Evolutionary conservation across 2,888 invertebrate genomes (phyloP), one percentile per base, ranked within the genome.

Genomic region (Drosophila borborema): DNA sequence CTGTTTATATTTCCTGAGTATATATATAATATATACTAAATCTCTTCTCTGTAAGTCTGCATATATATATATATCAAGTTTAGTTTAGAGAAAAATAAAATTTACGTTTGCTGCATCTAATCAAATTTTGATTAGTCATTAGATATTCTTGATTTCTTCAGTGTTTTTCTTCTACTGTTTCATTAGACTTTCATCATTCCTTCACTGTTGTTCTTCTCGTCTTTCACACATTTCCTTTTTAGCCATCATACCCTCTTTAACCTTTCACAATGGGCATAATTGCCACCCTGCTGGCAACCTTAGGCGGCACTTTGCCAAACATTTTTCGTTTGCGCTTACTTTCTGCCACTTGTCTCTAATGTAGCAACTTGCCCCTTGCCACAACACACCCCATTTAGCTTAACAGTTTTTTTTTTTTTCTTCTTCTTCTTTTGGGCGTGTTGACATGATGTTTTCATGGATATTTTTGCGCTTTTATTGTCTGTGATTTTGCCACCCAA

Each of bases 381-480:
- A 40, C 69, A 31, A 18, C 64, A 55, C 48, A 51, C 48, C 49
- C 58, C 18, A 48, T 36, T 54, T 41, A 54, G 31, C 51, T 40
- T 56, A 43, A 72, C 80, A 86, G 86, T 9, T 14, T 79, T 84
- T 49, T 12, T 89, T 89, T 74, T 76, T 5, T 38, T 4, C 14
- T 14, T 36, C 5, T 36, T 12, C 1, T 36, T 68, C 28, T 78
- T 75, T 78, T 74, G 65, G 70, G 78, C 78, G 83, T 83, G 89
- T 88, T 86, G 90, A 90, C 89, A 90, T 82, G 79, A 85, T 86
- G 67, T 85, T 81, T 85, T 77, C 79, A 75, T 76, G 82, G 77
- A 80, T 82, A 87, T 89, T 53, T 89, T 84, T 76, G 82, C 84
- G 90, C 84, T 88, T 90, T 82, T 84, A 90, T 89, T 91, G 91